phyloP scores from a whole-genome alignment of 1,140 invertebrate genomes.

The Onthophagus taurus region DNA sequence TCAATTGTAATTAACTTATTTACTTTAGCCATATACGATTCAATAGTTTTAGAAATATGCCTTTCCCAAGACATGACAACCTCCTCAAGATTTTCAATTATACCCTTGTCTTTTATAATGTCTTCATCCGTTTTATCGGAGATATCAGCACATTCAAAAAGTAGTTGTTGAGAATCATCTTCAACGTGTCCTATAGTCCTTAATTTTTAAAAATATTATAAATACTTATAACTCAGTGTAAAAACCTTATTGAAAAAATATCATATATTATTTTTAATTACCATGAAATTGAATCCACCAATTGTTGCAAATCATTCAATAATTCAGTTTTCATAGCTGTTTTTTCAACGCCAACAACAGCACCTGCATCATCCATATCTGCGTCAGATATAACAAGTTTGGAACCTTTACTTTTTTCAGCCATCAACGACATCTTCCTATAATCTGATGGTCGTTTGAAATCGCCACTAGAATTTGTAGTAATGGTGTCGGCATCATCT shows the following conservation, averaged over 20 bases:
- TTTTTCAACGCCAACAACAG: background rate
- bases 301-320: background rate
- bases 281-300: conserved; percentile 3
- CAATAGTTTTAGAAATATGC: conserved; percentile 49
- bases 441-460: conserved; percentile 44
- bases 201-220: too few species aligned
- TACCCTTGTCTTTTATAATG: conserved; percentile 40
- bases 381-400: background rate
- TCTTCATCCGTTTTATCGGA: conserved; percentile 41
- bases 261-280: background rate
- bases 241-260: background rate
- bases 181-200: conserved; percentile 60
- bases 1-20: background rate
- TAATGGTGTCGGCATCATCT: conserved; percentile 3
- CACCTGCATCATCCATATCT: background rate
- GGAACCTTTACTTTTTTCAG: conserved; percentile 36
- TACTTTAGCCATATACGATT: conserved; percentile 48
- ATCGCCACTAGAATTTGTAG: conserved; percentile 41
- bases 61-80: conserved; percentile 52
- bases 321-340: conserved; percentile 4
- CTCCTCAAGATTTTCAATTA: conserved; percentile 51
- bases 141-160: conserved; percentile 42
- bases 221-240: too few species aligned
- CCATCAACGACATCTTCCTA: conserved; percentile 42
- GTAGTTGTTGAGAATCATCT: conserved; percentile 51